phyloP scores from a whole-genome alignment of 1,140 invertebrate genomes.

The Pararge aegeria region DNA sequence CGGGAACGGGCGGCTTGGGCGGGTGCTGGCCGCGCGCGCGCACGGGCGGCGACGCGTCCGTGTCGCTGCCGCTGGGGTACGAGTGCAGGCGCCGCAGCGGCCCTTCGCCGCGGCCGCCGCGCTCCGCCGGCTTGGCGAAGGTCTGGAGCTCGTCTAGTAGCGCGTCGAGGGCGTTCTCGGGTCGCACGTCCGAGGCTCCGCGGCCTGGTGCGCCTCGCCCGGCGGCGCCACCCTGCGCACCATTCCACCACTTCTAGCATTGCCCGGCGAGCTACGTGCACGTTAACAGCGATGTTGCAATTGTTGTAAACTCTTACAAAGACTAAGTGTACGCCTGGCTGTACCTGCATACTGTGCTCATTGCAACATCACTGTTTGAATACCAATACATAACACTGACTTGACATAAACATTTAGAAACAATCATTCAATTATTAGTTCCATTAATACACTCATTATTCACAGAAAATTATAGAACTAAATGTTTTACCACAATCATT shows the following conservation, averaged over 20 bases:
- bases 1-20: conserved; percentile 87
- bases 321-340: not conserved
- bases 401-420: conserved; percentile 59
- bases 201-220: conserved; percentile 83
- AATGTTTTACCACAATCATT: conserved; percentile 68
- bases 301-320: conserved; percentile 3
- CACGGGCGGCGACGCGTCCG: conserved; percentile 84
- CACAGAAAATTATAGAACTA: conserved; percentile 55
- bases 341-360: not conserved
- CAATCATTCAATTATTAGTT: conserved; percentile 59
- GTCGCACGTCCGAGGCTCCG: conserved; percentile 85
- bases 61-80: conserved; percentile 87
- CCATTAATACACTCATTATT: conserved; percentile 61
- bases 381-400: conserved; percentile 46
- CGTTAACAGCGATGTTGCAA: conserved; percentile 55
- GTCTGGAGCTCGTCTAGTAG: conserved; percentile 95
- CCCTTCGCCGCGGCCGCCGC: conserved; percentile 87
- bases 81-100: conserved; percentile 86
- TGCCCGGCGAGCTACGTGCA: conserved; percentile 40
- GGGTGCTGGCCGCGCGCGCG: conserved; percentile 77
- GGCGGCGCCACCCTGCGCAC: conserved; percentile 82
- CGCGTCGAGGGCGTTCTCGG: conserved; percentile 97
- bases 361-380: conserved; percentile 48
- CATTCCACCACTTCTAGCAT: conserved; percentile 58
- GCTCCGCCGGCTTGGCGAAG: conserved; percentile 84